Conservation (phyloP, 2,888 invertebrate species). For the Sarcophaga carnaria region DNA sequence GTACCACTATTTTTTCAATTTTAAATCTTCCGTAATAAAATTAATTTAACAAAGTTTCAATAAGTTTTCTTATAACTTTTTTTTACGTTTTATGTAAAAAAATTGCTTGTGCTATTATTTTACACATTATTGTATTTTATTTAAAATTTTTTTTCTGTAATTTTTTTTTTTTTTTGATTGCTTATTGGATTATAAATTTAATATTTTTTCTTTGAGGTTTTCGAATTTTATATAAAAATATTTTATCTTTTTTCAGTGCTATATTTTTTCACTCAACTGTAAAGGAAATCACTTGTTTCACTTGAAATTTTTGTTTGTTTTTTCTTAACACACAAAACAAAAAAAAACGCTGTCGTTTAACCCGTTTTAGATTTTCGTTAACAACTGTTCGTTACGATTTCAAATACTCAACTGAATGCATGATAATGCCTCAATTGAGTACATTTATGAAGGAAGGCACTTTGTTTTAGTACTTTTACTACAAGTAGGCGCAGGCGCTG, state of each 20-base stretch:
- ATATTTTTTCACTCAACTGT: conserved; percentile 17
- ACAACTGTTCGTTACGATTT: conserved; percentile 56
- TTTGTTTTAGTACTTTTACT: conserved; percentile 31
- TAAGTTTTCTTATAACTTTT: no score
- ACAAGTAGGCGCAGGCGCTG: conserved; percentile 14
- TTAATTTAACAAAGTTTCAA: no score
- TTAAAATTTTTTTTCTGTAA: no score
- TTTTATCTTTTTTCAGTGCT: neutral
- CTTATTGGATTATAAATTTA: neutral
- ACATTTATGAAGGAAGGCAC: neutral
- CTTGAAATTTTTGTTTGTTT: neutral
- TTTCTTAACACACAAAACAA: neutral
- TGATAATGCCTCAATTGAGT: neutral
- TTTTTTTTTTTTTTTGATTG: no score
- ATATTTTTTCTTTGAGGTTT: neutral
- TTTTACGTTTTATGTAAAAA: no score
- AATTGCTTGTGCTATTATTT: no score
- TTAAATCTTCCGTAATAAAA: no score
- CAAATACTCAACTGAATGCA: conserved; percentile 63
- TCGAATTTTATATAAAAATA: neutral
- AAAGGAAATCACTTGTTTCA: conserved; percentile 33
- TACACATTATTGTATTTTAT: no score
- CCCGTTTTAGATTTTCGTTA: conserved; percentile 41
- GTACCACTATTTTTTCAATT: no score
- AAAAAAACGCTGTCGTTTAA: neutral